phyloP scores from a whole-genome alignment of 2,797 vertebrate genomes.

The Falco biarmicus region DNA sequence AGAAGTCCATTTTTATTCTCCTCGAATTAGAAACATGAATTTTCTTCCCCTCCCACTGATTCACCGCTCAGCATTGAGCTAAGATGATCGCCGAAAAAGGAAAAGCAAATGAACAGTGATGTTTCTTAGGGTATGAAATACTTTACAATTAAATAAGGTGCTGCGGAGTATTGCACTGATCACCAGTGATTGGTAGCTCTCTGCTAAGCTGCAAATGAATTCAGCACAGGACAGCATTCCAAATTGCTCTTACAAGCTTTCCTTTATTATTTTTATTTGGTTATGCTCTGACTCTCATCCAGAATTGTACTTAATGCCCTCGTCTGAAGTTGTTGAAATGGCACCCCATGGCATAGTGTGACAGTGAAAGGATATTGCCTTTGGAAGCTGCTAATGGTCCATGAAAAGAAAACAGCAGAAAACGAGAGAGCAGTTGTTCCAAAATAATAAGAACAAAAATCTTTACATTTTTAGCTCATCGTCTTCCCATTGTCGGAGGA shows the following conservation, averaged over 20 bases:
- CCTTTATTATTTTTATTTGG: conserved; percentile 85
- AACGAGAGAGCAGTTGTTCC: conserved; percentile 70
- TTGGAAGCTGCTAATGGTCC: conserved; percentile 83
- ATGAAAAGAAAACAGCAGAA: conserved; percentile 80
- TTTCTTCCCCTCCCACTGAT: conserved; percentile 78
- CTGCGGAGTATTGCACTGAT: conserved; percentile 69
- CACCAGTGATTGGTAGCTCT: conserved; percentile 79
- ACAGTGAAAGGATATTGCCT: conserved; percentile 83
- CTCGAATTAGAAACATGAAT: conserved; percentile 76
- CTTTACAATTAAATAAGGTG: conserved; percentile 82
- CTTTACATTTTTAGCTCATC: conserved; percentile 53
- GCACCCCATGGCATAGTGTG: conserved; percentile 81
- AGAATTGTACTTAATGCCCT: conserved; percentile 84
- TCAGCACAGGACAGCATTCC: conserved; percentile 79
- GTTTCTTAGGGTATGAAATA: conserved; percentile 80
- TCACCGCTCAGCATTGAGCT: conserved; percentile 74
- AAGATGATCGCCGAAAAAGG: conserved; percentile 78
- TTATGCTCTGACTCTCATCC: conserved; percentile 84
- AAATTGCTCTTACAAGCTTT: conserved; percentile 83
- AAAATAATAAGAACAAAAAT: conserved; percentile 75
- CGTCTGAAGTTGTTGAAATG: conserved; percentile 82
- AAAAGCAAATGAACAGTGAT: conserved; percentile 75
- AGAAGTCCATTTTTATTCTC: conserved; percentile 68
- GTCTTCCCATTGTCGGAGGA: conserved; percentile 10
- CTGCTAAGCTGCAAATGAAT: conserved; percentile 80